These are phyloP conservation scores for Tricholauxania praeusta DNA, from an alignment of 2,888 invertebrate genomes.

Conservation along the genomic window DNA sequence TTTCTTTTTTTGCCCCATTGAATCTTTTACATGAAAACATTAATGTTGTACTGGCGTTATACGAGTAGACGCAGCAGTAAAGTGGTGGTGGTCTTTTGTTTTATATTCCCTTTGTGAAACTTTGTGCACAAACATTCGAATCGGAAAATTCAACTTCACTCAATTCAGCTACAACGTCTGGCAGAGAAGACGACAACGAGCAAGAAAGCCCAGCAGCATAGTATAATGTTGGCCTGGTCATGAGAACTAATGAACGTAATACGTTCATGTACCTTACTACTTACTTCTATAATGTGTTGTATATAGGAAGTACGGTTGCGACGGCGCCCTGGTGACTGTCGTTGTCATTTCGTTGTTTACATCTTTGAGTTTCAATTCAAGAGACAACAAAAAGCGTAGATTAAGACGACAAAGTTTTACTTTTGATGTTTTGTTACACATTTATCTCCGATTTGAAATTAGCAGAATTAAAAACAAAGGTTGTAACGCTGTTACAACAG, in stretches of 20 bases:
- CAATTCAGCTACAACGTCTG: too few species aligned
- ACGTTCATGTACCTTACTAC: not conserved
- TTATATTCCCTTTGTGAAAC: too few species aligned
- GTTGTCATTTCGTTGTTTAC: not conserved
- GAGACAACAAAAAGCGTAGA: not conserved
- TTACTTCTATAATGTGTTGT: not conserved
- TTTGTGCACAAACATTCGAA: too few species aligned
- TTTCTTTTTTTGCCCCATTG: not conserved
- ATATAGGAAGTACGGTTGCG: slow-evolving; percentile 21
- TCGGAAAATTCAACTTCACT: too few species aligned
- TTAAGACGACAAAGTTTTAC: slow-evolving; percentile 1
- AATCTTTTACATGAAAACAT: too few species aligned
- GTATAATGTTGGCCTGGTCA: slow-evolving; percentile 1
- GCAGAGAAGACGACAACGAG: not conserved
- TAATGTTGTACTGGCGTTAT: too few species aligned
- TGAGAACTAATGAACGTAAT: slow-evolving; percentile 24
- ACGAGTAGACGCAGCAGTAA: too few species aligned
- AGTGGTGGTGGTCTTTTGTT: not conserved
- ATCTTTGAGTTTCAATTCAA: not conserved
- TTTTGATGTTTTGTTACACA: too few species aligned
- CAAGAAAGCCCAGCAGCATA: not conserved
- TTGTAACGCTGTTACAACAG: too few species aligned
- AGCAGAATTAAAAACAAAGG: too few species aligned
- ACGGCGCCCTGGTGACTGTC: slow-evolving; percentile 1
- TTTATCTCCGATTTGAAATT: too few species aligned